Base-by-base conservation (phyloP, 2,797 vertebrate genomes). In the Mormyrops boulengeri region DNA sequence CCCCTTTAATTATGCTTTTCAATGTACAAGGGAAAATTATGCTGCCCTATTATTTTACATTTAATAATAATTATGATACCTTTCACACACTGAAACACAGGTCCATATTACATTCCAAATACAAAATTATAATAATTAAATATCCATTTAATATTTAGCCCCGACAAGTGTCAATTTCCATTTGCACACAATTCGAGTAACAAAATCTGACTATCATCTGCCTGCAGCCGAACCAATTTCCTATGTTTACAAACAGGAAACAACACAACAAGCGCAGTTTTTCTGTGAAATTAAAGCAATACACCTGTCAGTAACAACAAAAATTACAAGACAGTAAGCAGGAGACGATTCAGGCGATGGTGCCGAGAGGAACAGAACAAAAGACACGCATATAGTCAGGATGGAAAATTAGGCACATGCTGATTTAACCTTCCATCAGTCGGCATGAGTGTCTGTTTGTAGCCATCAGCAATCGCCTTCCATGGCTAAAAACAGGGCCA, bases 281-380 rank as follows among this genome's bases (percentile, higher is more conserved):
- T 82, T 47, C 41, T 7, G 41, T 11, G 41, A 82, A 82, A 82
- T 22, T 22, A 82, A 82, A 47, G 77, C 44, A 82, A 82, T 82
- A 82, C 77, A 82, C 77, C 77, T 82, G 77, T 82, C 77, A 47
- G 77, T 47, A 82, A 82, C 73, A 41, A n/a, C 8, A 82, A 82
- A 47, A 47, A 55, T 8, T 34, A 86, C 52, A 34, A 53, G 49
- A 52, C 26, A 38, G 85, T 86, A 55, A 34, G 52, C 85, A 55
- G 12, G 7, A 53, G 26, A 86, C 5, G 2, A 30, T 52, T 22
- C 84, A 17, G 22, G 22, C 12, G 19, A 53, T 5, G 26, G 4
- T 30, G 49, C 22, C 14, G 49, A 26, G 44, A 26, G 26, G 8
- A 53, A 0, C n/a, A 14, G 84, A 87, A 26, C 17, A 44, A 87